phyloP scores from a whole-genome alignment of 1,140 invertebrate genomes.

The Lineus longissimus region DNA sequence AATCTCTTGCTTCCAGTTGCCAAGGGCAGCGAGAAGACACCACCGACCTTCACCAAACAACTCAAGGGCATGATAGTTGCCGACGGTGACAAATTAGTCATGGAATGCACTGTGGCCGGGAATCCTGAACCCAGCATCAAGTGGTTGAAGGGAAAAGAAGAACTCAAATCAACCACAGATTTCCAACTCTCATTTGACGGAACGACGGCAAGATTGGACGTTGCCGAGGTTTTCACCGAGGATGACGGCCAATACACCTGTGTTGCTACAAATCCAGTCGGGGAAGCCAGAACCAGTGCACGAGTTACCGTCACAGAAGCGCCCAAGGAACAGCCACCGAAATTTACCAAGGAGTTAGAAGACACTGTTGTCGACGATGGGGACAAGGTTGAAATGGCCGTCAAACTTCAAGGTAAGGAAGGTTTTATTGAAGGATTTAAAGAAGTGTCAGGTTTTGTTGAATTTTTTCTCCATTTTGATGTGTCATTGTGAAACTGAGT shows the following conservation, averaged over 20 bases:
- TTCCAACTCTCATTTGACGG: slow-evolving; percentile 29
- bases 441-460: not conserved
- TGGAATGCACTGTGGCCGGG: slow-evolving; percentile 39
- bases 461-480: not conserved
- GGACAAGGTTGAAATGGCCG: slow-evolving; percentile 71
- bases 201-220: slow-evolving; percentile 25
- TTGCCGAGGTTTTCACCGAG: slow-evolving; percentile 53
- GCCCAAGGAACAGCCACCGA: slow-evolving; percentile 59
- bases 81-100: slow-evolving; percentile 37
- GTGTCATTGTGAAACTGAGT: not conserved
- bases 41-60: slow-evolving; percentile 31
- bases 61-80: slow-evolving; percentile 28
- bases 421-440: not conserved
- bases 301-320: slow-evolving; percentile 62
- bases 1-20: too few relatives aligned
- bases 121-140: slow-evolving; percentile 28
- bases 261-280: slow-evolving; percentile 57
- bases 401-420: slow-evolving; percentile 65
- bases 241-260: slow-evolving; percentile 56
- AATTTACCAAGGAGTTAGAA: slow-evolving; percentile 74
- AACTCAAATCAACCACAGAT: slow-evolving; percentile 24
- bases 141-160: slow-evolving; percentile 29
- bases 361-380: slow-evolving; percentile 71
- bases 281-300: slow-evolving; percentile 65
- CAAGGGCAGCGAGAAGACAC: slow-evolving; percentile 4